Conservation (phyloP, 2,113 vertebrate genomes). For the Hemichromis elongatus region DNA sequence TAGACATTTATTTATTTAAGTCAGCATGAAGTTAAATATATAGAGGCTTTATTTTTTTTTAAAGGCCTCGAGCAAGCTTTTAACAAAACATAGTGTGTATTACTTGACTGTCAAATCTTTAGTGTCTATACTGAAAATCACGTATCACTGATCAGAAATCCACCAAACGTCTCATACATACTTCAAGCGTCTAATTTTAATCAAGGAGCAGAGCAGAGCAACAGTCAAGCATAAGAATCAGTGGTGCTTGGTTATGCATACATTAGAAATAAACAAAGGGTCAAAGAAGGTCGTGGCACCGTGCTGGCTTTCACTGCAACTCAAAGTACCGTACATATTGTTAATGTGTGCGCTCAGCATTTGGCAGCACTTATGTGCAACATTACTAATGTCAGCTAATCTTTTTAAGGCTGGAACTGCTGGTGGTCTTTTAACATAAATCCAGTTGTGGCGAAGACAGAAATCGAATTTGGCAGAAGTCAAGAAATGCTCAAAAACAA, state of each 20-base stretch:
- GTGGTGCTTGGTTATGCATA: not conserved
- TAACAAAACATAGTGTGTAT: not conserved
- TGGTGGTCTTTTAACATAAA: not conserved
- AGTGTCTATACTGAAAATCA: not conserved
- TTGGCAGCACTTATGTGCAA: not conserved
- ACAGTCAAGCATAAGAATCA: not conserved
- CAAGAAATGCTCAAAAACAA: not conserved
- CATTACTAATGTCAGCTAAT: not conserved
- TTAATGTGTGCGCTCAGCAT: not conserved
- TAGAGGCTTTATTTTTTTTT: not conserved
- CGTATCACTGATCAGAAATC: not conserved
- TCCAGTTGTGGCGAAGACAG: not conserved
- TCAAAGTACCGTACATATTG: not conserved
- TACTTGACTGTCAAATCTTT: not conserved
- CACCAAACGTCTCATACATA: not conserved
- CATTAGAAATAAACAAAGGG: not conserved
- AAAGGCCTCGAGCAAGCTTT: not conserved
- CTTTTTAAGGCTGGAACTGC: not conserved
- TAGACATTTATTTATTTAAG: not conserved
- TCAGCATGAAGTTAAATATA: not conserved
- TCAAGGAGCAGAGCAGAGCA: not conserved
- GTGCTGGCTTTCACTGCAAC: not conserved
- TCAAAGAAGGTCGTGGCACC: not conserved
- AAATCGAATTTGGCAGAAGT: not conserved
- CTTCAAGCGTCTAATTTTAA: not conserved